Base-by-base conservation (phyloP, 2,888 invertebrate species). In the Microplitis manilae region DNA sequence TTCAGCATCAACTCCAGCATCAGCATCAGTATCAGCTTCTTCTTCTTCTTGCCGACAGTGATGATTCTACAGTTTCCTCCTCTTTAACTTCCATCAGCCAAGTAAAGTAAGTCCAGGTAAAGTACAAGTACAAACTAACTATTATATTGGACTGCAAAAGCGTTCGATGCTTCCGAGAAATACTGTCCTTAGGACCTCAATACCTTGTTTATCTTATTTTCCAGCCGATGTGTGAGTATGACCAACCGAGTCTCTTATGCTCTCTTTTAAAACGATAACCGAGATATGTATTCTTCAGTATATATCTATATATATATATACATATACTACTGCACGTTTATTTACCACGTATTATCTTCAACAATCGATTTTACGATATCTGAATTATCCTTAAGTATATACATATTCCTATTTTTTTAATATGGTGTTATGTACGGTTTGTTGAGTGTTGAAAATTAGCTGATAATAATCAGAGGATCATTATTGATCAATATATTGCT, bases 21-120 rank as follows among this genome's bases (percentile, higher is more conserved):
- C 30, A 30, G 30, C 30, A 30, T n/a, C 62, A 13, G 40, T 68
- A 61, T 62, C 68, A 69, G 73, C 74, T 75, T 77, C 64, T 70
- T 81, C 85, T 84, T 85, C 84, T 83, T 81, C 83, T 84, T 85
- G 85, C 87, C 86, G 85, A 86, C 86, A 86, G 87, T 50, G 50
- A 50, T 75, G 75, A 75, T 75, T 73, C 71, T 76, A 17, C 73
- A 69, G 38, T 17, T 62, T 15, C 13, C 38, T 13, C 72, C 62
- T 15, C 61, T 41, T 41, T 41, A 17, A 69, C 17, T 39, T 50
- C 6, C 17, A 69, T 59, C 50, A 30, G 40, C 17, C 50, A 50
- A 67, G 76, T 73, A 73, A 30, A 30, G 30, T 30, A 30, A 30
- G 30, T 30, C 74, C 70, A 77, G 76, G 79, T 50, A 50, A 50